Conservation (phyloP, 2,797 vertebrate genomes). For the Halcyon smyrnensis region DNA sequence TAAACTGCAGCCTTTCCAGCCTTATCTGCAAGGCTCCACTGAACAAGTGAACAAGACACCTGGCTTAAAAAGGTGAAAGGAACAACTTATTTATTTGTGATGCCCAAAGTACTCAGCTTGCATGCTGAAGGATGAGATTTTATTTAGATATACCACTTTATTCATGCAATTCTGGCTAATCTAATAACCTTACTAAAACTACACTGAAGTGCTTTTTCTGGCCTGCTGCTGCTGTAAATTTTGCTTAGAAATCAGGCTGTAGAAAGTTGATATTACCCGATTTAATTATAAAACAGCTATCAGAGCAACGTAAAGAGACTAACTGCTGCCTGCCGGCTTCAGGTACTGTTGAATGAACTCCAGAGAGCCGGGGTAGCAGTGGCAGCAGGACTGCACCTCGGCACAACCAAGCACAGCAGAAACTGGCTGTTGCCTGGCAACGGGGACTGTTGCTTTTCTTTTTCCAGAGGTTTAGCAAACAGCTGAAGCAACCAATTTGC, state of each 20-base stretch:
- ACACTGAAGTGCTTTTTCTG: neutral
- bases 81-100: neutral
- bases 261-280: neutral
- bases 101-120: neutral
- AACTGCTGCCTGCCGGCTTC: neutral
- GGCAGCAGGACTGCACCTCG: neutral
- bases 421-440: constrained; percentile 22
- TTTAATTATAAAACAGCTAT: neutral
- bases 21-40: neutral
- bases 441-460: neutral
- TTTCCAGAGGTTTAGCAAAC: constrained; percentile 51
- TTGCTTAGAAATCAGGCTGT: neutral
- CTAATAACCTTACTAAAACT: neutral
- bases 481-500: constrained; percentile 4
- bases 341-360: neutral
- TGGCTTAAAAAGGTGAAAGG: neutral
- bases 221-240: neutral
- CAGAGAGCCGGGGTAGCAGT: fast-evolving
- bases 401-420: neutral
- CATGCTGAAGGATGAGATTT: neutral
- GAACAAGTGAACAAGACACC: neutral
- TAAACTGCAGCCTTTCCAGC: neutral
- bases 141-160: neutral
- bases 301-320: neutral
- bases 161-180: neutral